A percentile compares a stretch with the other conserved stretches of the same genome.
phyloP scores from a whole-genome alignment of 2,888 invertebrate species.

The Alloplasta piceator region DNA sequence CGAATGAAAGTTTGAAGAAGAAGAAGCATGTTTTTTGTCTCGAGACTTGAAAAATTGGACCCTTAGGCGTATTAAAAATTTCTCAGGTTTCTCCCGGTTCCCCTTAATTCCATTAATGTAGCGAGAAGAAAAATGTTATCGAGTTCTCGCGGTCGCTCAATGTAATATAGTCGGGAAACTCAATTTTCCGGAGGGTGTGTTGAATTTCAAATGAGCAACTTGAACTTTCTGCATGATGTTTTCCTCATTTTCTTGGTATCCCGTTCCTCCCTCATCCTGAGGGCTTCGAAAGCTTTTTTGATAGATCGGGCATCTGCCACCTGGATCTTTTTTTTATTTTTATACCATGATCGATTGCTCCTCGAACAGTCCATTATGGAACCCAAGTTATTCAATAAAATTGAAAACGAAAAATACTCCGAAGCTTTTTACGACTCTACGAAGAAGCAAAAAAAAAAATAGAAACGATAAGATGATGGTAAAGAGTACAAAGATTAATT shows the following conservation, averaged over 20 bases:
- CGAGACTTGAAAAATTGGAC: no score
- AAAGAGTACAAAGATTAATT: no score
- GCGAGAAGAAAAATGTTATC: neutral
- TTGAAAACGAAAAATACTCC: slow-evolving; percentile 22
- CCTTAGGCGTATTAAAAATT: no score
- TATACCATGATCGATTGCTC: slow-evolving; percentile 41
- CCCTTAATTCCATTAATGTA: neutral
- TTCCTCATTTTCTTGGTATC: neutral
- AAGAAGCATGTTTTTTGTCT: no score
- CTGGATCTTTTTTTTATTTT: slow-evolving; percentile 22
- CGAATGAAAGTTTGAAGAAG: no score
- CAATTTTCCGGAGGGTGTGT: neutral
- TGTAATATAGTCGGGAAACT: neutral
- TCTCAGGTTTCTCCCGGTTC: no score
- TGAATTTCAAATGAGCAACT: slow-evolving; percentile 36
- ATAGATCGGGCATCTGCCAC: slow-evolving; percentile 45
- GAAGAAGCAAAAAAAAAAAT: no score
- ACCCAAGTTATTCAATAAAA: slow-evolving; percentile 41
- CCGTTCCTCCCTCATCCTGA: neutral
- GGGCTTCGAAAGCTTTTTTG: slow-evolving; percentile 25
- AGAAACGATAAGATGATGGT: no score
- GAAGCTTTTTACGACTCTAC: no score
- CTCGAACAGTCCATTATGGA: slow-evolving; percentile 4
- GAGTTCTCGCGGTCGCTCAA: neutral
- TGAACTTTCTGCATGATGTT: slow-evolving; percentile 23